Evolutionary conservation across 2,888 invertebrate species (phyloP), one percentile per base, ranked within the genome.

Genomic region (Ormyrus pomaceus): DNA sequence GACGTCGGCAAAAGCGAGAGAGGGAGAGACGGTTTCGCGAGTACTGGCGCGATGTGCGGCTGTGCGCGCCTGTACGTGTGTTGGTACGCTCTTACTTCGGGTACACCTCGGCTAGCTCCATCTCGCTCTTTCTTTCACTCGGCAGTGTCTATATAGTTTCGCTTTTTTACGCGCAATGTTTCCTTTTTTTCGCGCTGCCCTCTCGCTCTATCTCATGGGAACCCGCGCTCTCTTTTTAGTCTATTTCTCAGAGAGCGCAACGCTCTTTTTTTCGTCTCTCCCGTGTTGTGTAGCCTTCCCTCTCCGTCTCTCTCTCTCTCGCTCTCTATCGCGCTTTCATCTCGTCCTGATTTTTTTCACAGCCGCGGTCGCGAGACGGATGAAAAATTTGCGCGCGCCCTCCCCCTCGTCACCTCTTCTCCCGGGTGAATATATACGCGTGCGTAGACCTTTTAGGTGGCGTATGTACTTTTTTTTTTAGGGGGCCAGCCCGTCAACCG

Each of bases 261-360:
- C 55, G 34, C 34, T 34, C 34, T 34, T 34, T 34, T 34, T 34
- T 34, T 4, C 34, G 34, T 34, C 34, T 34, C 34, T 34, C 34
- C 34, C 34, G 34, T 34, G 34, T 34, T 56, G 11, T 56, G 11
- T 34, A 70, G 64, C 5, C 51, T 45, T 45, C n/a, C 51, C 50
- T 71, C 65, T 56, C 66, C 51, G 45, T 64, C 64, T 53, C 56
- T 64, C 64, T 62, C 6, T n/a, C 13, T 51, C 56, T n/a, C 58
- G 9, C 58, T 59, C 55, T 34, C 58, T 66, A 59, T 59, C 48
- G 58, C 62, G 45, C 59, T 74, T 79, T 79, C 74, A 74, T 70
- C 62, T 56, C 70, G 13, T 71, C 56, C 70, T 51, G 48, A 10
- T 58, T 72, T 61, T 58, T 8, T 51, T 10, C 6, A 6, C 19